Evolutionary conservation across 1,140 invertebrate genomes (phyloP), one percentile per base, ranked within the genome.

Genomic region (Pemphigus obesinymphae): DNA sequence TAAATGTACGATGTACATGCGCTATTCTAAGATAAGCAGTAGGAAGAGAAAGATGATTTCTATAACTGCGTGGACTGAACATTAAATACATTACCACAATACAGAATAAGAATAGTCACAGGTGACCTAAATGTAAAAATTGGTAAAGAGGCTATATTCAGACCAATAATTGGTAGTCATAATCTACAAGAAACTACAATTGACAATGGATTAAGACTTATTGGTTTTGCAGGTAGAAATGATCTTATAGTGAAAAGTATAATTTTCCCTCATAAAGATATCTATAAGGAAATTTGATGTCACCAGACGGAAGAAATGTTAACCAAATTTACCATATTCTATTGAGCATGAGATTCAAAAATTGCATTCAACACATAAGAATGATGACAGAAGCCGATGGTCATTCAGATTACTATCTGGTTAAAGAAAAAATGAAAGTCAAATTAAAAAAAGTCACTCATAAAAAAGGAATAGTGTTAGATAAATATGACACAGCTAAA

Each of bases 1-100:
- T 72, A 72, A 72, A n/a, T n/a, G n/a, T n/a, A n/a, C n/a, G n/a
- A 72, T 72, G 37, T 72, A 43, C 68, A 72, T 72, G 34, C 15
- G 7, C 37, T 37, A 7, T 45, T 5, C 17, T 15, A 72, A 72
- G 68, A 72, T 72, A 45, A 72, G 20, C 37, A 17, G n/a, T 37
- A 72, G 37, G 68, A 45, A 5, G 45, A 23, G 20, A 72, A 72
- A 37, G 68, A 72, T 29, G 68, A 72, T 43, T 72, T 72, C 37
- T 72, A 45, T 72, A 37, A 72, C 23, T 45, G 37, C 20, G 15
- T 72, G 37, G 68, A 72, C 37, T 45, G 20, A 43, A 72, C 68
- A 29, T 15, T 72, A 48, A 29, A 72, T 48, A 20, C 37, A n/a
- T n/a, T n/a, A n/a, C n/a, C n/a, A n/a, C n/a, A n/a, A n/a, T n/a